These are phyloP conservation scores for Limnephilus auricula DNA, from an alignment of 2,888 invertebrate genomes.

Conservation along the genomic window DNA sequence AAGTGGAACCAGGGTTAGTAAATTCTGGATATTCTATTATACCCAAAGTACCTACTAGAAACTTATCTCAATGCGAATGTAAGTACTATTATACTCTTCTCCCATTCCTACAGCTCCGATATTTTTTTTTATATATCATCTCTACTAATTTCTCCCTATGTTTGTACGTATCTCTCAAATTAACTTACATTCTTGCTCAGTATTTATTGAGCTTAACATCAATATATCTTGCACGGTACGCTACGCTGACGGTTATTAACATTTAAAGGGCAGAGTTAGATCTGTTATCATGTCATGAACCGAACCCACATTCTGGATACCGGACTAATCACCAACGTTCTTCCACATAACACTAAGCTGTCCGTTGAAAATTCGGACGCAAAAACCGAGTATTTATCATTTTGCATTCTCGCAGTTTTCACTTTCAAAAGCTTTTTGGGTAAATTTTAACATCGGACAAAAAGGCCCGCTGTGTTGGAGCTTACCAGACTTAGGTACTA, in stretches of 20 bases:
- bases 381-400: slow-evolving; percentile 2
- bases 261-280: not conserved
- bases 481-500: not conserved
- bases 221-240: not conserved
- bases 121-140: not conserved
- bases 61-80: not conserved
- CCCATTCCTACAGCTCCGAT: not conserved
- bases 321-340: not conserved
- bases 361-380: not conserved
- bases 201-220: too few relatives aligned
- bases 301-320: not conserved
- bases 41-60: not conserved
- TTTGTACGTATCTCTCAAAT: not conserved
- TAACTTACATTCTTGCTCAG: not conserved
- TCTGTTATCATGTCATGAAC: not conserved
- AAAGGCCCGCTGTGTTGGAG: not conserved
- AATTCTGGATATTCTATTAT: not conserved
- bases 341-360: not conserved
- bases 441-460: not conserved
- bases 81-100: not conserved
- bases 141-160: not conserved
- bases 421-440: not conserved
- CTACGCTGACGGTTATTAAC: not conserved
- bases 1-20: not conserved
- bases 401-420: not conserved